Evolutionary conservation across 2,797 vertebrate species (phyloP).

Genomic region (Propithecus deckenii): DNA sequence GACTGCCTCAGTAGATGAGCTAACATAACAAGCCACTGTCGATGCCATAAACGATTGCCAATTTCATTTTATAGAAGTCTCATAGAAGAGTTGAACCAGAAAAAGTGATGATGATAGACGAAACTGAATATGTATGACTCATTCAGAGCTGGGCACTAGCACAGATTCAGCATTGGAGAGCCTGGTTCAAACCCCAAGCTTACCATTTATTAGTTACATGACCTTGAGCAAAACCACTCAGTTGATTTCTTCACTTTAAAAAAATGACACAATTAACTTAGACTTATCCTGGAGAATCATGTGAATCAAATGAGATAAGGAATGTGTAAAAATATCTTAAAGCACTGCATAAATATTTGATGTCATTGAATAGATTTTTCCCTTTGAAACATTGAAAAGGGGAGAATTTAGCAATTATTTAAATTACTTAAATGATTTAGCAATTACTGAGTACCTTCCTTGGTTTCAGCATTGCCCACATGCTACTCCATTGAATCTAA

Average conservation of each 20-base stretch:
- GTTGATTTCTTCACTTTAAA: conserved; percentile 30
- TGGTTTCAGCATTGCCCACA: not conserved
- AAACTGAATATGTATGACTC: conserved; percentile 56
- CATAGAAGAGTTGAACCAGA: conserved; percentile 57
- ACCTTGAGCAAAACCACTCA: conserved; percentile 46
- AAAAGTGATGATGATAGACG: conserved; percentile 53
- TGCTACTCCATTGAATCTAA: not conserved
- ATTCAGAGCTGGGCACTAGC: not conserved
- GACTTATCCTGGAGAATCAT: not conserved
- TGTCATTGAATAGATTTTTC: conserved; percentile 29
- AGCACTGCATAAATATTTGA: conserved; percentile 56
- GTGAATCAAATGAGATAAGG: conserved; percentile 40
- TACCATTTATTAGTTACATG: conserved; percentile 37
- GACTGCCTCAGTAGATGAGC: conserved; percentile 59
- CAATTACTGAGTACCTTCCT: not conserved
- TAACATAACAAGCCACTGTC: conserved; percentile 10
- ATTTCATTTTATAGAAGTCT: conserved; percentile 56
- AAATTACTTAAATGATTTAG: conserved; percentile 41
- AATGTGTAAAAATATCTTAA: conserved; percentile 55
- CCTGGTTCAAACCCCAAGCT: conserved; percentile 13
- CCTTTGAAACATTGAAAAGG: not conserved
- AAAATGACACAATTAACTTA: conserved; percentile 47
- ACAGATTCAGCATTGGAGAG: not conserved
- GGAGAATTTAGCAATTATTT: not conserved
- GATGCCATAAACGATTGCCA: conserved; percentile 55